Evolutionary conservation across 2,797 vertebrate species (phyloP), one percentile per base, ranked within the genome.

Genomic region (Halcyon badia): DNA sequence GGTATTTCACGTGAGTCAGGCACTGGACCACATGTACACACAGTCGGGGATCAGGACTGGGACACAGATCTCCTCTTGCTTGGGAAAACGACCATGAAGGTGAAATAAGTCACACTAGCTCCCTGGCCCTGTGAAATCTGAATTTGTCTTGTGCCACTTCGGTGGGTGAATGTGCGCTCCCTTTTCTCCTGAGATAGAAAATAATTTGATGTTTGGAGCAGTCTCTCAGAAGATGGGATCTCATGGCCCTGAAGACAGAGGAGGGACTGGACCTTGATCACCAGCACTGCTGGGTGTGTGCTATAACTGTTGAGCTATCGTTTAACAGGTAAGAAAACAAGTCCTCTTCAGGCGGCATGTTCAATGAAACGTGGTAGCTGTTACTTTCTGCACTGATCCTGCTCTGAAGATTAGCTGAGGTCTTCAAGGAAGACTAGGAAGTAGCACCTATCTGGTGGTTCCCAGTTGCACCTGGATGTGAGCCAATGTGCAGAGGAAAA

Each of bases 291-390:
- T 57, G 44, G 20, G 24, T 90, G 76, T 78, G 79, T 62, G 57
- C 69, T 89, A 4, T 37, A 86, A 81, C 70, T 30, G 44, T 4
- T 83, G 41, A 91, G 49, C 26, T 83, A 33, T 31, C 1, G 4
- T 78, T 91, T 78, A 86, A 75, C 69, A 65, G 14, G n/a, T 13
- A 86, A 49, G 61, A 86, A 90, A 90, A 90, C 60, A 75, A 30
- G 25, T 10, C 4, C 51, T 30, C 35, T 76, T 75, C 39, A 5
- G 5, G 19, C 0, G 0, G 61, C 37, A 16, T 76, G 83, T 91
- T 58, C 46, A 76, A 88, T 87, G 61, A 60, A 71, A 83, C 68
- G 52, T 2, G 4, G 5, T 37, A 44, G 18, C 39, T 89, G 21
- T 25, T 71, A 5, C 41, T 68, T 75, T 85, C 71, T 37, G 6